phyloP scores from a whole-genome alignment of 2,888 invertebrate species.

The Linyphia triangularis region DNA sequence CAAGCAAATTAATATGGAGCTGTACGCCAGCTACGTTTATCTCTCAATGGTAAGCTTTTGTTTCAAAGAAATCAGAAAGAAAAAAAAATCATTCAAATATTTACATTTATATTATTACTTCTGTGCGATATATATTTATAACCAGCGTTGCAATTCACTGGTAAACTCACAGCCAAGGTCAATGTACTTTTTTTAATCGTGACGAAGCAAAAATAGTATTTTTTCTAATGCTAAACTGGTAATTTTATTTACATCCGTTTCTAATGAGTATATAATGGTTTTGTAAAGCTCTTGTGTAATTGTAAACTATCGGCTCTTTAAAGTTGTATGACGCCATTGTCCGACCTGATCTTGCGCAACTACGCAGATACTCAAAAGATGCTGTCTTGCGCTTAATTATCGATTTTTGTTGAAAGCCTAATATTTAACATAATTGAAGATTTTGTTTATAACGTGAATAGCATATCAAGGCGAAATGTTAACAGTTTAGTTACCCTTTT shows the following conservation, averaged over 20 bases:
- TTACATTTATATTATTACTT: background rate
- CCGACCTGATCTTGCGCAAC: conserved; percentile 77
- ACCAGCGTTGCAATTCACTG: no score
- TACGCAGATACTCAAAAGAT: background rate
- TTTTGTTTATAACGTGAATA: no score
- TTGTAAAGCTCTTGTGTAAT: no score
- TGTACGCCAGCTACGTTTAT: conserved; percentile 87
- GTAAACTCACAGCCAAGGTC: no score
- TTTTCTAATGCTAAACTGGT: background rate
- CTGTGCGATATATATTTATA: no score
- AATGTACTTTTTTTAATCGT: background rate
- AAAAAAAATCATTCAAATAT: background rate
- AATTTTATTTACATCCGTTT: background rate
- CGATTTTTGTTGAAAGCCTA: background rate
- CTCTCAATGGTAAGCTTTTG: conserved; percentile 85
- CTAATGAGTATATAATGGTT: no score
- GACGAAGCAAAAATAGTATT: background rate
- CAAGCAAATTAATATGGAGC: conserved; percentile 86
- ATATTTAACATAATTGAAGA: no score
- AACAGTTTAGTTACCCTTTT: no score
- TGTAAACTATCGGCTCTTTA: background rate
- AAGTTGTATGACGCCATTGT: background rate
- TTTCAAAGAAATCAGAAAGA: no score
- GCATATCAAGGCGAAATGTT: no score
- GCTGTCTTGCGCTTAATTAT: background rate